A percentile compares a stretch with the other conserved stretches of the same genome.
Conservation (phyloP, 64 coral and sea anemone species). For the Exaiptasia diaphana region DNA sequence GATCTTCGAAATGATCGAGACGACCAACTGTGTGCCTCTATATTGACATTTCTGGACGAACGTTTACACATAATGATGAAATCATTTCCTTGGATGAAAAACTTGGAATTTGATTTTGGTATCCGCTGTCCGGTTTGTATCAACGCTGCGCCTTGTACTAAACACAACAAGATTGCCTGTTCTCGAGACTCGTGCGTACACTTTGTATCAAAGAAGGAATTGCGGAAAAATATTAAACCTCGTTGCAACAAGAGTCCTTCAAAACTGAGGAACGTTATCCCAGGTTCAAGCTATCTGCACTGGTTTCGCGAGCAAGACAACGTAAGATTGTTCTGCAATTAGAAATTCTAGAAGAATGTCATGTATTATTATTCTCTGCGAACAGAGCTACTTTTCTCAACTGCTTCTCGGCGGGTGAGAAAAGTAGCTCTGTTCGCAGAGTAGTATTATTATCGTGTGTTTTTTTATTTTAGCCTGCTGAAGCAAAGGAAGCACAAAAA, state of each 20-base stretch:
- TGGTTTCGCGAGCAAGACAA: not conserved
- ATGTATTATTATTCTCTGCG: too few species aligned
- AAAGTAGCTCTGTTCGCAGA: too few species aligned
- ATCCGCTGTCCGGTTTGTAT: not conserved
- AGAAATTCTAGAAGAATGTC: too few species aligned
- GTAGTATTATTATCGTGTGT: too few species aligned
- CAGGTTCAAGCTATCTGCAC: not conserved
- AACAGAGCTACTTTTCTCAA: too few species aligned
- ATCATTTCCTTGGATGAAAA: not conserved
- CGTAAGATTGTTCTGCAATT: too few species aligned
- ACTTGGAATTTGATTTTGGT: not conserved
- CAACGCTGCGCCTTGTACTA: not conserved
- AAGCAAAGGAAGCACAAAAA: too few species aligned
- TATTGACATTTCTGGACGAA: not conserved
- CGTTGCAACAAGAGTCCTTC: not conserved
- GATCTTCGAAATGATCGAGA: not conserved
- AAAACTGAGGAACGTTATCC: not conserved
- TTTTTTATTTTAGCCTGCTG: too few species aligned
- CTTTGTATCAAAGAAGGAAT: not conserved
- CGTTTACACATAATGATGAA: not conserved
- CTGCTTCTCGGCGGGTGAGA: too few species aligned
- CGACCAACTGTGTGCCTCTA: too few species aligned
- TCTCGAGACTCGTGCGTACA: not conserved
- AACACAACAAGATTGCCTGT: not conserved
- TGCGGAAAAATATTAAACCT: not conserved